Base-by-base conservation (phyloP, 2,113 vertebrate species). In the Probosciger aterrimus region DNA sequence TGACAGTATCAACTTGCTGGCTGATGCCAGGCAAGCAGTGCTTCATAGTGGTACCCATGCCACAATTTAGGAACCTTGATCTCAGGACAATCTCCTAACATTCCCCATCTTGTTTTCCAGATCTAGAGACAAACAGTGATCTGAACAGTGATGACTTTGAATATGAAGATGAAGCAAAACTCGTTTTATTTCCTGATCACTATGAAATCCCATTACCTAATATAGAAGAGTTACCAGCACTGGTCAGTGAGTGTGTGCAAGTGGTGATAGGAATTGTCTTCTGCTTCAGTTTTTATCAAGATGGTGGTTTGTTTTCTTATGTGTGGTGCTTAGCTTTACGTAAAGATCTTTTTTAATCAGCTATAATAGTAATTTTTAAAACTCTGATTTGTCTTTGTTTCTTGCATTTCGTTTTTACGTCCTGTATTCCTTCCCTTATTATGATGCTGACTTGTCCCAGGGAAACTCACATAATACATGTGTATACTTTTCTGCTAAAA, bases 131-230 rank as follows among this genome's bases (percentile, higher is more conserved):
- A 94, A 99, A 98, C 87, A 97, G 98, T 18, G 99, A 99, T 97
- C 98, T 99, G 98, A 99, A 98, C 82, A 98, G 98, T 59, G 99
- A 99, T 64, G 99, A 99, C 97, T 99, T 98, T 97, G 99, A 99
- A 92, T 99, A 98, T 69, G 99, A 99, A 97, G 99, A 99, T 46
- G 99, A 99, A 98, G 99, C 98, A 97, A 99, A 99, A 97, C 99
- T 99, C 30, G 98, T 99, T 96, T 98, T 99, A 98, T 99, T 99
- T 97, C 99, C 99, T 97, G 99, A 99, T 98, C 99, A 99, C 98
- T 99, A 98, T 97, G 99, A 99, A 98, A 99, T 99, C 97, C 98
- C 99, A 60, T 98, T 99, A 95, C 99, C 99, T 92, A 99, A 99
- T 97, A 99, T 99, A 97, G 99, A 99, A 97, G 99, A 99, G 97